Evolutionary conservation across 2,797 vertebrate genomes (phyloP).

Genomic region (Lerista edwardsae): DNA sequence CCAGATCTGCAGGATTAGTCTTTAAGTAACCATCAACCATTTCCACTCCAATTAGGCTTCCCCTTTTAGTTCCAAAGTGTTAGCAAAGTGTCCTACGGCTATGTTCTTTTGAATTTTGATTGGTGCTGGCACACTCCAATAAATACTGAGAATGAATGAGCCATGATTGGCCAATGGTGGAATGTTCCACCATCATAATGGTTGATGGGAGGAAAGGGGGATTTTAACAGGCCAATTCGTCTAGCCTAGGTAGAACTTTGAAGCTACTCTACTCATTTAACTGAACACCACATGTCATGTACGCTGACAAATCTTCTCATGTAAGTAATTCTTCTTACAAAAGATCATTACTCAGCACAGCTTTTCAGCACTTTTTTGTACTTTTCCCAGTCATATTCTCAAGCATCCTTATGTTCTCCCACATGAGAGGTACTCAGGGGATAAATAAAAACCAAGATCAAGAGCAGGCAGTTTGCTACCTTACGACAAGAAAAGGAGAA

Average conservation of each 20-base stretch:
- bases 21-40: not conserved
- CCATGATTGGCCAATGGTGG: not conserved
- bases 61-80: not conserved
- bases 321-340: conserved; percentile 40
- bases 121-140: not conserved
- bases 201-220: not conserved
- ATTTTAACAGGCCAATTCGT: conserved; percentile 8
- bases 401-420: not conserved
- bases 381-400: conserved; percentile 34
- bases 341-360: not conserved
- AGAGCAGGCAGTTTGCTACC: not conserved
- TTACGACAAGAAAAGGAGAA: not conserved
- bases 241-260: not conserved
- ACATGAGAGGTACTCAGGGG: fast-evolving
- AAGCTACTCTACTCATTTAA: not conserved
- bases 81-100: not conserved
- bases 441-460: conserved; percentile 22
- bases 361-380: conserved; percentile 21
- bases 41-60: not conserved
- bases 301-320: conserved; percentile 42
- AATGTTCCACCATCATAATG: conserved; percentile 8
- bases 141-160: not conserved
- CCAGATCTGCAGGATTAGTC: conserved; percentile 29
- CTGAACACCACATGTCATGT: conserved; percentile 6
- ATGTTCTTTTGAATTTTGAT: not conserved